phyloP scores from a whole-genome alignment of 1,140 invertebrate species.

The Pomacea maculata region DNA sequence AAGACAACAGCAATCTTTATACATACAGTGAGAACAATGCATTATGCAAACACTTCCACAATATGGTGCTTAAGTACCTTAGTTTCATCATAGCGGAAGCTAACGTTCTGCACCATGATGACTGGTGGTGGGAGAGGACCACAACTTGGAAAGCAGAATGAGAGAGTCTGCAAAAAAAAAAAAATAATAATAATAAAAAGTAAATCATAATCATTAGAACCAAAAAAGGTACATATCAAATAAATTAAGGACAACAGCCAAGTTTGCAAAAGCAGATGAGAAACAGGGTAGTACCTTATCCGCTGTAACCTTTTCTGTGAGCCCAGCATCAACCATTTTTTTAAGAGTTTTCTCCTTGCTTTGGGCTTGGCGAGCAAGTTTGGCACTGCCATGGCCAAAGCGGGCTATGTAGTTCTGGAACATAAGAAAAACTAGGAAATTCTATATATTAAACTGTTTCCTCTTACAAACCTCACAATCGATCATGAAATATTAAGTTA shows the following conservation, averaged over 20 bases:
- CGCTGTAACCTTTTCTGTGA: conserved; percentile 91
- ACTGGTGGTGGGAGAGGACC: conserved; percentile 97
- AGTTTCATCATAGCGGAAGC: conserved; percentile 90
- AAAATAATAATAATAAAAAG: not conserved
- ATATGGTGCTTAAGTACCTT: conserved; percentile 52
- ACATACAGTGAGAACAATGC: no score
- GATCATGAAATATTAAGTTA: not conserved
- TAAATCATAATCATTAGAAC: not conserved
- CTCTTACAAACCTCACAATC: not conserved
- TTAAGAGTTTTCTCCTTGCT: conserved; percentile 99
- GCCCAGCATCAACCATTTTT: conserved; percentile 97
- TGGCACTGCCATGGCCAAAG: conserved; percentile 99
- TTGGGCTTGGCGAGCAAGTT: conserved; percentile 97
- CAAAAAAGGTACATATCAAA: not conserved
- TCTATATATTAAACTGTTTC: not conserved
- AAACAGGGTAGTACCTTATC: conserved; percentile 76
- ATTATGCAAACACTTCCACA: no score
- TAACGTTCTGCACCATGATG: conserved; percentile 98
- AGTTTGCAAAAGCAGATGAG: not conserved
- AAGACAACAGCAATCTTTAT: no score
- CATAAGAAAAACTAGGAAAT: conserved; percentile 33
- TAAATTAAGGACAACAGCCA: not conserved
- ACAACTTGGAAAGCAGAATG: conserved; percentile 97
- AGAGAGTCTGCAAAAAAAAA: conserved; percentile 71
- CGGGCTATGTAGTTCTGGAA: conserved; percentile 95